Evolutionary conservation across 2,888 invertebrate genomes (phyloP), one percentile per base, ranked within the genome.

Genomic region (Deroplatys truncata): DNA sequence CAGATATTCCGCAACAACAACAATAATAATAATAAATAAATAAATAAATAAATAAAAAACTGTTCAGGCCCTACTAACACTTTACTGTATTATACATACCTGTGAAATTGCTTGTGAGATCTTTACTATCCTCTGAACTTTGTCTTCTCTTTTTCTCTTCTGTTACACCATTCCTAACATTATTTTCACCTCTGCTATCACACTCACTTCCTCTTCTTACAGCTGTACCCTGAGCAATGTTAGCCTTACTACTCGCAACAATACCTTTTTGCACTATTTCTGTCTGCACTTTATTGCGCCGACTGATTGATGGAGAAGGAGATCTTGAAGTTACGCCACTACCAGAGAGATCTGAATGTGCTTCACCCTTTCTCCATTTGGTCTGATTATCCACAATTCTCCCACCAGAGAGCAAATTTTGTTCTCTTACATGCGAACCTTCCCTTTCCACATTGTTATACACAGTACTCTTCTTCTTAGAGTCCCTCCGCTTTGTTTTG

Each of bases 141-240:
- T 95, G 94, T 92, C 96, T 95, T 92, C 96, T 94, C 92, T 95
- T 95, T 93, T 96, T 96, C 91, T 96, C 96, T 31, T 88, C 90
- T 16, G 88, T 10, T 29, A 83, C 86, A 84, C 31, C 28, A 56
- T 84, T 43, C 84, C 88, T 88, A 31, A 49, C 84, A 43, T 82
- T 82, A 89, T 43, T 86, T 35, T 88, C 88, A 88, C 86, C n/a
- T n/a, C 86, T 84, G 35, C 29, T 35, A 29, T 90, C 90, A 84
- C 88, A 84, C 31, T 90, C 90, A 85, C 84, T 87, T 84, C 86
- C 88, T 89, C 90, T 87, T 85, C 89, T 89, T 83, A 92, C 83
- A 25, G 35, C 15, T 31, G 82, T 31, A 82, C 35, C 82, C 87
- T 87, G 87, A 83, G 87, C 7, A n/a, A 87, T 13, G 82, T 35